These are phyloP conservation scores for Caenorhabditis brenneri DNA, from an alignment of 1,140 invertebrate genomes.

Conservation along the genomic window DNA sequence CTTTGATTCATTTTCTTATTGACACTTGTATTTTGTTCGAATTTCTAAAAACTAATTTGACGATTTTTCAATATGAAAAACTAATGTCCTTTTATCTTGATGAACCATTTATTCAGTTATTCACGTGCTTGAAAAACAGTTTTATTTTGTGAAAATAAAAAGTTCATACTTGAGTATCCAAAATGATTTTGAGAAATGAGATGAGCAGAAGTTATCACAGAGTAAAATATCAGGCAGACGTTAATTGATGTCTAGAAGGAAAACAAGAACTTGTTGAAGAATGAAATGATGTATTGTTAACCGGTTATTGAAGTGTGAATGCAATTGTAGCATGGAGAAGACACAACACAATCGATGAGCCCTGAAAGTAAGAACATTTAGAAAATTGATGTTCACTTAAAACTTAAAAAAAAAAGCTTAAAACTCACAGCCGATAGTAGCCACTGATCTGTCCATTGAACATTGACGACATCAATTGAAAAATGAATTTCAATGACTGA, in stretches of 20 bases:
- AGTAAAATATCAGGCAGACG: not conserved
- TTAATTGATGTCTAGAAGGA: not conserved
- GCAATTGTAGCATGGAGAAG: constrained; percentile 31
- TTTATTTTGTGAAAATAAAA: no score
- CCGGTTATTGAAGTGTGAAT: constrained; percentile 17
- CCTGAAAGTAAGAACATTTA: not conserved
- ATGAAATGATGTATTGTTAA: no score
- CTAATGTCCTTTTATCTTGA: no score
- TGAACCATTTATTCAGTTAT: no score
- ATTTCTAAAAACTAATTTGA: no score
- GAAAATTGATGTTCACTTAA: not conserved
- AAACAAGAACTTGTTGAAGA: no score
- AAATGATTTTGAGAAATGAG: not conserved
- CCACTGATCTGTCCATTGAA: constrained; percentile 34
- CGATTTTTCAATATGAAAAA: no score
- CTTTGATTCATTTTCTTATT: not conserved
- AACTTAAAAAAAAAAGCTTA: no score
- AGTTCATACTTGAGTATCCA: not conserved
- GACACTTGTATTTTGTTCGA: no score
- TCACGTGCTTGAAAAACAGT: no score
- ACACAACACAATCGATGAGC: not conserved
- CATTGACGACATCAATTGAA: not conserved
- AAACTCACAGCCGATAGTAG: not conserved
- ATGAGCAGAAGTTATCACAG: not conserved
- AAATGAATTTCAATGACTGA: constrained; percentile 29